Evolutionary conservation across 2,797 vertebrate species (phyloP), one percentile per base, ranked within the genome.

Genomic region (Pampus argenteus): DNA sequence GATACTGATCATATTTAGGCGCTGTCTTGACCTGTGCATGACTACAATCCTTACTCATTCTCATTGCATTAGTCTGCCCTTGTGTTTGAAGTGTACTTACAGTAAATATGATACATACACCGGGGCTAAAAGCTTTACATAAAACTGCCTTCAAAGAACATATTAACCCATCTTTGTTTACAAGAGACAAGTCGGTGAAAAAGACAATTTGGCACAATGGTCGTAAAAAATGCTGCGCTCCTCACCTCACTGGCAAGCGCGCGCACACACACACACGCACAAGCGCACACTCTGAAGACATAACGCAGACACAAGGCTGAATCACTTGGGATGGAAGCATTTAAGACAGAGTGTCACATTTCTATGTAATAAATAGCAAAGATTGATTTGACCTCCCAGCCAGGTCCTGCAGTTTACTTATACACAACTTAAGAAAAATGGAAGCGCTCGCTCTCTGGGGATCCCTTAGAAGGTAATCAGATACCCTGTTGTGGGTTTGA

Each of bases 311-410:
- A 90, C 82, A 76, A 90, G 92, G 83, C 92, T 96, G 96, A 97
- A 96, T 96, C 96, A 95, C 94, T 94, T 84, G 94, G 94, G 96
- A 97, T 94, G 80, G 94, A 93, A 95, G 94, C 93, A 95, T 96
- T 98, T 98, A 96, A 96, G 95, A 96, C 90, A 86, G 93, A 94
- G 97, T 96, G 96, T 98, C 96, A 95, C 95, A 95, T 99, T 99
- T 98, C 96, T 56, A 93, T 95, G 96, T 97, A 97, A 98, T 98
- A 98, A 99, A 98, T 95, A 97, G 96, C 95, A 96, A 75, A 90
- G 96, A 98, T 97, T 99, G 96, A 97, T 97, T 97, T 97, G 93
- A 95, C 96, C 96, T 96, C 95, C 95, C 94, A 94, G 95, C 91
- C 95, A 74, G 95, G 96, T 95, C 94, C 89, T 88, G 89, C 94